Percentiles rank a stretch among this genome's conserved stretches.
These are phyloP conservation scores for Rhinolophus sinicus DNA, from an alignment of 2,113 vertebrate species.

Conservation along the genomic window DNA sequence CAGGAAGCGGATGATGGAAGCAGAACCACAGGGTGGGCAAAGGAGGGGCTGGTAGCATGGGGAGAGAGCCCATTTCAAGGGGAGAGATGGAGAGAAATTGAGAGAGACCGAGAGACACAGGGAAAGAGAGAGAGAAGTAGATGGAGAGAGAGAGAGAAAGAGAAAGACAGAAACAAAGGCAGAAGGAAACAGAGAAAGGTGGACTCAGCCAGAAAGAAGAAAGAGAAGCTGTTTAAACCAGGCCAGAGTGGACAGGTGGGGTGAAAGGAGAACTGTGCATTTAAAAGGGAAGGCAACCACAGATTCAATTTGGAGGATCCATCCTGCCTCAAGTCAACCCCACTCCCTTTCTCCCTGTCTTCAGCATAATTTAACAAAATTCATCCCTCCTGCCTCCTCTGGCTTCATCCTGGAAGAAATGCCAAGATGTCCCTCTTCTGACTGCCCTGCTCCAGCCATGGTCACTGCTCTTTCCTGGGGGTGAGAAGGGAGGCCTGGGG, in stretches of 20 bases:
- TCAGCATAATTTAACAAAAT: not conserved
- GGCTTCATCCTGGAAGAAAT: not conserved
- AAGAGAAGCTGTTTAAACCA: conserved; percentile 64
- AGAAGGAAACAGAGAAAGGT: conserved; percentile 43
- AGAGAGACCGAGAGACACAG: conserved; percentile 62
- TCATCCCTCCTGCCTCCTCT: not conserved
- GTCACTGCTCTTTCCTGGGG: not conserved
- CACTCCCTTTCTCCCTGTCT: not conserved
- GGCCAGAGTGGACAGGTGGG: conserved; percentile 81
- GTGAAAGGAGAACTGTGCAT: conserved; percentile 81
- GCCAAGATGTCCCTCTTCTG: not conserved
- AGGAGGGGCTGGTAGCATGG: conserved; percentile 15
- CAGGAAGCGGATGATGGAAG: conserved; percentile 87
- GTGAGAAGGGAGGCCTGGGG: not conserved
- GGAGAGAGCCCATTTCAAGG: not conserved
- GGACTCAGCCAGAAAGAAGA: conserved; percentile 59
- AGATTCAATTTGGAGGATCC: not conserved
- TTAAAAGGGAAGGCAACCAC: conserved; percentile 94
- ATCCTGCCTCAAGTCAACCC: not conserved
- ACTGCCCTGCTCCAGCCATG: too few species aligned
- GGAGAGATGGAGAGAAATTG: conserved; percentile 58
- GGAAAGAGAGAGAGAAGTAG: not conserved
- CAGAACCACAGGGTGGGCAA: conserved; percentile 70
- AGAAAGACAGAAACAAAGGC: not conserved
- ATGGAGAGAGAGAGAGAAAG: not conserved